Evolutionary conservation across 2,888 invertebrate genomes (phyloP).

Genomic region (Zygothrica quintamaculata): DNA sequence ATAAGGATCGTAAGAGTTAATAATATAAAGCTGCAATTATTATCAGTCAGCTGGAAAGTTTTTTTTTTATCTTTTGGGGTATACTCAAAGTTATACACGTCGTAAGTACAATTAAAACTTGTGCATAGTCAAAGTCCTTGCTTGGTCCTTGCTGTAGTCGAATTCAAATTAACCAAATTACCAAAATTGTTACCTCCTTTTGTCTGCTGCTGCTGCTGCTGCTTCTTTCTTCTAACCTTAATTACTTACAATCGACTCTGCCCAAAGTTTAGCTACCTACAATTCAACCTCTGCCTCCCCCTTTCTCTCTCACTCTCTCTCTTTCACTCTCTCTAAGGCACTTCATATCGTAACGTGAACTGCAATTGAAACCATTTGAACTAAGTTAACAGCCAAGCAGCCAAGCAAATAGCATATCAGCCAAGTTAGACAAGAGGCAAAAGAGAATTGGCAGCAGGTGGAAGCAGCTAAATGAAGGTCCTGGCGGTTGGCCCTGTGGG

Average conservation of each 20-base stretch:
- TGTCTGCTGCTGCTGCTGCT: conserved; percentile 26
- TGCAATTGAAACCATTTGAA: conserved; percentile 65
- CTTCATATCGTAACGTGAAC: conserved; percentile 5
- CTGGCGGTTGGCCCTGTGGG: conserved; percentile 1
- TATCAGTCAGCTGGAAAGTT: not conserved
- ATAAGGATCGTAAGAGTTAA: no score
- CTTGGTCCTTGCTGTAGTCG: no score
- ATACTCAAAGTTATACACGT: not conserved
- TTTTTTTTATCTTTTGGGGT: no score
- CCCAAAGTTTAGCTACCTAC: conserved; percentile 43
- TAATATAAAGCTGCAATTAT: no score
- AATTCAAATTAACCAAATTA: conserved; percentile 76
- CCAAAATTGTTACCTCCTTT: conserved; percentile 47
- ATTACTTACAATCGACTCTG: conserved; percentile 68
- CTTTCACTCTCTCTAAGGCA: not conserved
- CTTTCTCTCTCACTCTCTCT: not conserved
- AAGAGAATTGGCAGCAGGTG: no score
- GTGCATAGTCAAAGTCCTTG: no score
- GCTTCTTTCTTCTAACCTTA: conserved; percentile 56
- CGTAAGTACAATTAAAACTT: conserved; percentile 27
- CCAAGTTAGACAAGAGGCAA: conserved; percentile 22
- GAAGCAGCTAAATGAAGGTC: conserved; percentile 7
- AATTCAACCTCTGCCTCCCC: no score
- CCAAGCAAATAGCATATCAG: conserved; percentile 34
- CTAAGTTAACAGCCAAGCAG: conserved; percentile 37